Evolutionary conservation across 2,113 vertebrate species (phyloP).

Genomic region (Protobothrops mucrosquamatus): DNA sequence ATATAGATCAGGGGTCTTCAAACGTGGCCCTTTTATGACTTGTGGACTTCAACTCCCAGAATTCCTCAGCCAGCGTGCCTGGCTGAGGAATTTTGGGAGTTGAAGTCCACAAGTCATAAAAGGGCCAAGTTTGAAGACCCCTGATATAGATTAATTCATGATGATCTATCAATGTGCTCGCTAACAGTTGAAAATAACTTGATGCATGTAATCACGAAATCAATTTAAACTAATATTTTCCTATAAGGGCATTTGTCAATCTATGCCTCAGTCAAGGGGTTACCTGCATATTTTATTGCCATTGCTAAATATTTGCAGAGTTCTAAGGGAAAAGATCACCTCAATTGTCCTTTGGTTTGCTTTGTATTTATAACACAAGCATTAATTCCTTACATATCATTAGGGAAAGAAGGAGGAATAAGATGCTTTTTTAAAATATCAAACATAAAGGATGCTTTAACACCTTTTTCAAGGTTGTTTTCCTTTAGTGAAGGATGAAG

Average conservation of each 20-base stretch:
- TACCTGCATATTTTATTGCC: not conserved
- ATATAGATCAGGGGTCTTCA: too few relatives aligned
- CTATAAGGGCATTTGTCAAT: not conserved
- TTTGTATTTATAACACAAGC: slow-evolving; percentile 9
- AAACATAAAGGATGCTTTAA: slow-evolving; percentile 33
- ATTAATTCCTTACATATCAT: slow-evolving; percentile 10
- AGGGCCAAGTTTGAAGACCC: too few relatives aligned
- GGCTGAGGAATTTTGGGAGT: too few relatives aligned
- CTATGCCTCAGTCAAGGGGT: not conserved
- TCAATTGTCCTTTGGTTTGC: slow-evolving; percentile 27
- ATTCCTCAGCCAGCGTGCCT: too few relatives aligned
- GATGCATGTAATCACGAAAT: too few relatives aligned
- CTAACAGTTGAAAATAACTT: too few relatives aligned
- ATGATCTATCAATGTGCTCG: too few relatives aligned
- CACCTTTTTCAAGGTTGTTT: slow-evolving; percentile 43
- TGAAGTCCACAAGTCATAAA: too few relatives aligned
- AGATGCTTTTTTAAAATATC: slow-evolving; percentile 9
- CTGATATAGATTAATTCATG: too few relatives aligned
- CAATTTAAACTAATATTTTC: not conserved
- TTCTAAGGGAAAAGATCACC: not conserved
- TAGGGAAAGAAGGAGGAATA: not conserved
- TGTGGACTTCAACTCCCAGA: too few relatives aligned
- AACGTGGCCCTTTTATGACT: too few relatives aligned
- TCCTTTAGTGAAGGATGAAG: slow-evolving; percentile 42
- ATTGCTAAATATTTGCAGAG: not conserved